Evolutionary conservation across 2,888 invertebrate species (phyloP).

Genomic region (Plutella xylostella): DNA sequence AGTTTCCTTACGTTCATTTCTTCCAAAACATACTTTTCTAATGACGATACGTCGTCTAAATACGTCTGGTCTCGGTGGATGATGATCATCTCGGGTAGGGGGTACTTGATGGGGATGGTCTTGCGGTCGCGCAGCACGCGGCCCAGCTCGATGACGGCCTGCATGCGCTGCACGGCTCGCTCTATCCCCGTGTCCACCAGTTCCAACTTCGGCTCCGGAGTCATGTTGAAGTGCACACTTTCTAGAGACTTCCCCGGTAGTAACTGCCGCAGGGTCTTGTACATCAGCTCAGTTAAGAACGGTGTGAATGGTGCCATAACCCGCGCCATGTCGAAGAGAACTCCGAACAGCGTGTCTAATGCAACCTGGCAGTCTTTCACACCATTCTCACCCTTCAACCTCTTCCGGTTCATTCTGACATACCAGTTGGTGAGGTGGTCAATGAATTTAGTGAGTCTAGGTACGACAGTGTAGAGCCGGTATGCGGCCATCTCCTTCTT

Average conservation of each 20-base stretch:
- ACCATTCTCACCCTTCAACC: constrained; percentile 93
- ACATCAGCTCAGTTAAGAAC: constrained; percentile 95
- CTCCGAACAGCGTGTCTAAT: constrained; percentile 88
- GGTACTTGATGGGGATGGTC: constrained; percentile 96
- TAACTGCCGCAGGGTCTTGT: constrained; percentile 84
- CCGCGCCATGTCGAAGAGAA: constrained; percentile 88
- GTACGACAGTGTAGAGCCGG: constrained; percentile 94
- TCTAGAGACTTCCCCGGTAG: constrained; percentile 66
- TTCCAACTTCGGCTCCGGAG: constrained; percentile 78
- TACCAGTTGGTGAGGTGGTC: constrained; percentile 99
- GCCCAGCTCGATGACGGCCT: constrained; percentile 94
- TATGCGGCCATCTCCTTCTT: constrained; percentile 95
- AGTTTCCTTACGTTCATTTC: constrained; percentile 93
- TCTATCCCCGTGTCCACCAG: constrained; percentile 90
- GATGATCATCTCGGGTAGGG: constrained; percentile 94
- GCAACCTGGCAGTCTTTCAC: constrained; percentile 84
- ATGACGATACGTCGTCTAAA: constrained; percentile 80
- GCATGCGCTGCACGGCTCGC: constrained; percentile 91
- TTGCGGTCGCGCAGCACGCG: constrained; percentile 93
- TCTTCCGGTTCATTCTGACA: constrained; percentile 94
- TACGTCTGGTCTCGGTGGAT: constrained; percentile 87
- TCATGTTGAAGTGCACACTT: constrained; percentile 93
- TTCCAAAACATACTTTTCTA: constrained; percentile 88
- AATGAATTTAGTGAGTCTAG: constrained; percentile 93
- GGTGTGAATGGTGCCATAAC: constrained; percentile 99